Base-by-base conservation (phyloP, 2,113 vertebrate species). In the Rhynchomys soricoides region DNA sequence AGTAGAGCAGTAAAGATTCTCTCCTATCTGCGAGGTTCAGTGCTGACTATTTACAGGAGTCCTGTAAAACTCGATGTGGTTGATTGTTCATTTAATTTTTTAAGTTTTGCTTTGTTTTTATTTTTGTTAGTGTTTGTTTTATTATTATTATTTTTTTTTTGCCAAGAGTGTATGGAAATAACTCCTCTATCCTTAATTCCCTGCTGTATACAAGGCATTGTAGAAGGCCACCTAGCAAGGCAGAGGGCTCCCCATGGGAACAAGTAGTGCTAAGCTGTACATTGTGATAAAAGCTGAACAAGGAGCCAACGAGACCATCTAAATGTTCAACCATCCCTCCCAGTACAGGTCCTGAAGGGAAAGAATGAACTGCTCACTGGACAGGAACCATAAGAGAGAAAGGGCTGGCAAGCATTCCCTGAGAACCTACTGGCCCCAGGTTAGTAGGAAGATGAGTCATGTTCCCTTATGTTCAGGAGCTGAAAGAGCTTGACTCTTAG, bases 381-480 rank as follows among this genome's bases (percentile, higher is more conserved):
- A 57, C 62, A 95, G 86, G 43, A 55, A 64, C 1, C 11, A n/a
- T 52, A 31, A 45, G 90, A 90, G 74, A 89, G 87, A 74, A 86
- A 52, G 62, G 82, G 55, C 85, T 13, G 48, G 43, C 7, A 15
- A 40, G 45, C 43, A 59, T 52, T 59, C 88, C 79, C 66, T 29
- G 8, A 6, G 73, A 12, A 70, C 68, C 62, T 31, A 8, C 29
- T 64, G 79, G 64, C 45, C 93, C 93, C 78, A 29, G 91, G 94
- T 86, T 37, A 29, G 83, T 79, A n/a, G 15, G 86, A 73, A 62
- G 92, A 90, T 78, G 89, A n/a, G 75, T 93, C 93, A 48, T 40
- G 48, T 31, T 74, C 26, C 1, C n/a, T 50, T 57, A 59, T 12
- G 2, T 62, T 24, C 26, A 6, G 57, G 62, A 86, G 29, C 57